These are phyloP conservation scores for Ateles fusciceps DNA, from an alignment of 2,797 vertebrate species.

Conservation along the genomic window DNA sequence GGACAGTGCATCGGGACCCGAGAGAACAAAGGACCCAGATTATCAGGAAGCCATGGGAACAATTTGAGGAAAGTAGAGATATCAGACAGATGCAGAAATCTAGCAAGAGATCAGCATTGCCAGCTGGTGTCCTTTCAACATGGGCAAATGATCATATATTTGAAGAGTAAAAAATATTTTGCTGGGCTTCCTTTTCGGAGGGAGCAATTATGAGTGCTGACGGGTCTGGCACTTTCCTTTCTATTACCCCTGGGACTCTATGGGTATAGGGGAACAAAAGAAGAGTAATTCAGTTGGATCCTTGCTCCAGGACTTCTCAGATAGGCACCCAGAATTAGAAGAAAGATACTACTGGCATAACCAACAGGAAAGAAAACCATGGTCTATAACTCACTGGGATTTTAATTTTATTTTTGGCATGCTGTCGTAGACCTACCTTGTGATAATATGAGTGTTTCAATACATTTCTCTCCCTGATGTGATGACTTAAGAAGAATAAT, in stretches of 20 bases:
- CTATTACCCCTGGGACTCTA: neutral
- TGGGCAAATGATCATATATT: neutral
- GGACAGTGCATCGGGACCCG: neutral
- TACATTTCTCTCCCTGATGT: neutral
- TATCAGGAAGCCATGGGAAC: neutral
- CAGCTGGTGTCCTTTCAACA: neutral
- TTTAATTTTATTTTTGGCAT: slow-evolving; percentile 11
- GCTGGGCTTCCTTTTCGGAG: neutral
- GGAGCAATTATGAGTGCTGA: neutral
- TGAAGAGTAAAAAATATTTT: slow-evolving; percentile 19
- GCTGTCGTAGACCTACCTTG: neutral
- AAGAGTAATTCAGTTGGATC: neutral
- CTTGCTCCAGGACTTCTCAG: neutral
- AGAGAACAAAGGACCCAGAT: neutral
- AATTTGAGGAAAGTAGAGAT: neutral
- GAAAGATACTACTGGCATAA: neutral
- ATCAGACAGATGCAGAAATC: neutral
- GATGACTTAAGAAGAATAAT: slow-evolving; percentile 21
- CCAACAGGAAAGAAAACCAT: neutral
- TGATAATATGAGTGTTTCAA: neutral
- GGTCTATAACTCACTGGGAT: neutral
- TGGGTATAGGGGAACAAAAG: neutral
- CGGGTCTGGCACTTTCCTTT: neutral
- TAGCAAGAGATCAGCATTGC: neutral
- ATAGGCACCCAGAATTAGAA: neutral